Evolutionary conservation across 1,140 invertebrate genomes (phyloP), one percentile per base, ranked within the genome.

Genomic region (Kradibia gibbosae): DNA sequence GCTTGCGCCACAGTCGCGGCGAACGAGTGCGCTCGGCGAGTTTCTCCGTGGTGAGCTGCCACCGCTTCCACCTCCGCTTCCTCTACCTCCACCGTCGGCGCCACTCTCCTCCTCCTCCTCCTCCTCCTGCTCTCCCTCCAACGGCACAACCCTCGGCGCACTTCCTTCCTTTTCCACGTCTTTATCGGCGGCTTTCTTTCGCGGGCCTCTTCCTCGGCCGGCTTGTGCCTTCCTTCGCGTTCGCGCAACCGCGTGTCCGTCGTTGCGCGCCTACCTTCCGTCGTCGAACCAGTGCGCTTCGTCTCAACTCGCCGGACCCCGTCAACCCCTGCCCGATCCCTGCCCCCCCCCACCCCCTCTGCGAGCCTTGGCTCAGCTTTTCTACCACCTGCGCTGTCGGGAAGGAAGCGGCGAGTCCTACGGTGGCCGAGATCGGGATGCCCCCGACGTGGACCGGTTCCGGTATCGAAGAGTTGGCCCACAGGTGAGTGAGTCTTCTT

Each of bases 161-260:
- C 67, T 72, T 80, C 82, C 67, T 72, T 80, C 82, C 76, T 74
- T 82, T 70, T 74, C 70, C 70, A 53, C 78, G 82, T 80, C 81
- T 83, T 84, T 78, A 83, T 73, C 80, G 78, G 65, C 72, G 85
- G 74, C 75, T 83, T 82, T 67, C 78, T 28, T 67, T 82, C 71
- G 34, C 60, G 72, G 34, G 57, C 57, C 67, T 74, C 82, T 74
- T 73, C 82, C 73, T 82, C 82, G 74, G 74, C 78, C 78, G 79
- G 25, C 81, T 72, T 84, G 57, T 81, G 76, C 73, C 83, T 81
- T 83, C 39, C 73, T 79, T 60, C 39, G 78, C 45, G 42, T 53
- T 39, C 53, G 60, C 42, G 70, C 75, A 62, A 25, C 65, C 74
- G 53, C 55, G 74, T 60, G 57, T 57, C 74, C 77, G 76, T 83